These are phyloP conservation scores for Tenrec ecaudatus DNA, from an alignment of 2,113 vertebrate species.

Conservation along the genomic window DNA sequence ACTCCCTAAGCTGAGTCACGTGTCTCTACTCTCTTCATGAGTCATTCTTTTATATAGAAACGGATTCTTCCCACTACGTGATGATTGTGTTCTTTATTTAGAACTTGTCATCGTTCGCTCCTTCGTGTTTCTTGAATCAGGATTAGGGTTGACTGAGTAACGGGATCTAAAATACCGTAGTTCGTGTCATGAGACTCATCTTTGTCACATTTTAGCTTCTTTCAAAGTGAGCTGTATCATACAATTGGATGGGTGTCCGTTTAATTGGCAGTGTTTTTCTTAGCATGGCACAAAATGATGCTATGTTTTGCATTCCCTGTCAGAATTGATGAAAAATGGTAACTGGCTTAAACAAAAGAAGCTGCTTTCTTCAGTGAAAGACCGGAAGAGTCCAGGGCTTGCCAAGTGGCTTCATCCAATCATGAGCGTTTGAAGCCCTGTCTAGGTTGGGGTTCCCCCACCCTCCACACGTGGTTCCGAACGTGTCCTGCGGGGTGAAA, in stretches of 20 bases:
- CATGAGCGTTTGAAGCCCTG: not conserved
- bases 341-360: not conserved
- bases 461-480: not conserved
- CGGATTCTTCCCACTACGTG: slow-evolving; percentile 51
- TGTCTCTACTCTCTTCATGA: slow-evolving; percentile 51
- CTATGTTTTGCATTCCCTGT: not conserved
- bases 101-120: slow-evolving; percentile 55
- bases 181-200: slow-evolving; percentile 19
- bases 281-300: not conserved
- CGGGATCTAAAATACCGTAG: slow-evolving; percentile 46
- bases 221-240: slow-evolving; percentile 30
- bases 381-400: not conserved
- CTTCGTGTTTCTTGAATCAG: slow-evolving; percentile 58
- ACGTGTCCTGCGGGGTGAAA: not conserved
- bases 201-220: slow-evolving; percentile 49
- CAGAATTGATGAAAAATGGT: not conserved
- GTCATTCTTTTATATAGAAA: slow-evolving; percentile 56
- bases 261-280: slow-evolving; percentile 8
- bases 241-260: not conserved
- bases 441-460: no score
- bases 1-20: slow-evolving; percentile 10
- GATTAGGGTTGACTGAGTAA: slow-evolving; percentile 57
- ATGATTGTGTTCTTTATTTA: slow-evolving; percentile 56
- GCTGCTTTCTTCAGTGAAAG: not conserved
- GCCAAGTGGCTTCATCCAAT: not conserved